phyloP scores from a whole-genome alignment of 2,797 vertebrate genomes.

The Sebastes umbrosus region DNA sequence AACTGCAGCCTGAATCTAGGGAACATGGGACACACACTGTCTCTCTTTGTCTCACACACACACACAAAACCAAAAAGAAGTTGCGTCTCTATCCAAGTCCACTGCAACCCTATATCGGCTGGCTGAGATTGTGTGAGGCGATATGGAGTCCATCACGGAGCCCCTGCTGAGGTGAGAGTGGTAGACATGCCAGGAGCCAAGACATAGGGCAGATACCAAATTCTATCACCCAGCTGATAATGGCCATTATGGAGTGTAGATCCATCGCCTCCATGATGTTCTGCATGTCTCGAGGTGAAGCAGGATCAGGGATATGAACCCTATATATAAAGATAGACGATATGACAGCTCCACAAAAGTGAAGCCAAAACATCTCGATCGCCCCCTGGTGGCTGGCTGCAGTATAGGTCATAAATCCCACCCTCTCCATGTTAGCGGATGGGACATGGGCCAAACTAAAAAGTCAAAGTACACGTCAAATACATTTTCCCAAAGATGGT shows the following conservation, averaged over 20 bases:
- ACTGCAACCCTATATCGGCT: slow-evolving; percentile 27
- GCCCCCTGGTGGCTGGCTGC: too few relatives aligned
- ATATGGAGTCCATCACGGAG: slow-evolving; percentile 51
- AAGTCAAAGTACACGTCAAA: too few relatives aligned
- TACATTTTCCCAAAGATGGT: too few relatives aligned
- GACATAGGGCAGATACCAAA: slow-evolving; percentile 37
- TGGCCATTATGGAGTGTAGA: slow-evolving; percentile 29
- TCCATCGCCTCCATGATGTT: slow-evolving; percentile 13
- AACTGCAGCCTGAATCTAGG: slow-evolving; percentile 30
- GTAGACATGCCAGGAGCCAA: slow-evolving; percentile 39
- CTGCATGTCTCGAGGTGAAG: slow-evolving; percentile 3
- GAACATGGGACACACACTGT: slow-evolving; percentile 5
- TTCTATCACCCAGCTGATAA: slow-evolving; percentile 46
- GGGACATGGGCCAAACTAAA: too few relatives aligned
- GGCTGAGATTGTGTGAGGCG: slow-evolving; percentile 46
- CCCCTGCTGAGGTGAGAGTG: slow-evolving; percentile 55
- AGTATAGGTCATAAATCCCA: too few relatives aligned
- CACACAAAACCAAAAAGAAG: slow-evolving; percentile 7
- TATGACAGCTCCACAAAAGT: too few relatives aligned
- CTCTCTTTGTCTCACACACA: neutral
- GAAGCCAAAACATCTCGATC: too few relatives aligned
- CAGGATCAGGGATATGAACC: neutral
- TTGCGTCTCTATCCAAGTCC: slow-evolving; percentile 20
- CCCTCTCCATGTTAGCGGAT: too few relatives aligned
- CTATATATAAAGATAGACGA: too few relatives aligned